Evolutionary conservation across 2,888 invertebrate genomes (phyloP).

Genomic region (Coecobrya sp.): DNA sequence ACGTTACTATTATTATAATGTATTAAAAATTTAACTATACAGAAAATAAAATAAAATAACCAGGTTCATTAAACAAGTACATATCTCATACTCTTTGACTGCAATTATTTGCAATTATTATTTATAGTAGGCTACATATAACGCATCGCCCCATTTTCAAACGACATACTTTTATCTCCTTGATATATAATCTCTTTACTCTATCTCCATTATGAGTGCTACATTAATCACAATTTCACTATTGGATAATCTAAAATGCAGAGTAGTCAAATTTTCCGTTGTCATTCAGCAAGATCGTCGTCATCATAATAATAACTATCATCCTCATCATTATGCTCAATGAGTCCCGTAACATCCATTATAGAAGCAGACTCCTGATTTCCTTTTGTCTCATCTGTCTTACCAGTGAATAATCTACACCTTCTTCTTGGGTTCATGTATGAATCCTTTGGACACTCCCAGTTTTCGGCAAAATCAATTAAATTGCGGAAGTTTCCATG

Average conservation of each 20-base stretch:
- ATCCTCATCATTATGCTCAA: neutral
- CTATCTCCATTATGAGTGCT: neutral
- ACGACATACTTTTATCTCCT: no score
- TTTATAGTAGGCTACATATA: no score
- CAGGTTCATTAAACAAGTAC: conserved; percentile 21
- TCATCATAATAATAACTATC: neutral
- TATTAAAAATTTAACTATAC: conserved; percentile 41
- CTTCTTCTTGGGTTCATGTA: conserved; percentile 71
- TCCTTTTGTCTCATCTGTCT: neutral
- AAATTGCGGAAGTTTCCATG: conserved; percentile 77
- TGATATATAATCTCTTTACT: no score
- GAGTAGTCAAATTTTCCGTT: no score
- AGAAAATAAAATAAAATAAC: conserved; percentile 43
- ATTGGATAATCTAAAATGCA: no score
- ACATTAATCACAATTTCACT: no score
- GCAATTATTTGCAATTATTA: no score
- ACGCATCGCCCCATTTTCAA: no score
- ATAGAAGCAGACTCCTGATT: neutral
- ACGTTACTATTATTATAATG: conserved; percentile 24
- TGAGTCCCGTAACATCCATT: neutral
- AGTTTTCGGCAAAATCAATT: conserved; percentile 55
- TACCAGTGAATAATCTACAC: neutral
- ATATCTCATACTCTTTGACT: no score
- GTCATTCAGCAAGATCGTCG: no score
- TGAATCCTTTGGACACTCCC: conserved; percentile 71